Evolutionary conservation across 2,888 invertebrate species (phyloP).

Genomic region (Automeris io): DNA sequence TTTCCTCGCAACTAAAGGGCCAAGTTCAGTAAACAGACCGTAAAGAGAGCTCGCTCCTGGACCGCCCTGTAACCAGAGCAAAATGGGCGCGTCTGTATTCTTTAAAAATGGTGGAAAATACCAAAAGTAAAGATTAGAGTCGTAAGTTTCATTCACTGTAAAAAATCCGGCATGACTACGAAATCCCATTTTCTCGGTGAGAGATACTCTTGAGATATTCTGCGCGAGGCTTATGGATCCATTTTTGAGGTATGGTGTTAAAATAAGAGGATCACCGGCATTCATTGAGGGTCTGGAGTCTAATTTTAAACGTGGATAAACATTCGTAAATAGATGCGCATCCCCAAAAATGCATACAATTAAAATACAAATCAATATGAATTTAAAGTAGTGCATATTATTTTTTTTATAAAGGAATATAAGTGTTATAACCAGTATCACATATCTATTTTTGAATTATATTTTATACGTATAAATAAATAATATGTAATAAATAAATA

Average conservation of each 20-base stretch:
- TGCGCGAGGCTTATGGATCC: conserved; percentile 67
- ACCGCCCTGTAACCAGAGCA: conserved; percentile 78
- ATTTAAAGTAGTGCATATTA: background rate
- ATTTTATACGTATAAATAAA: too few species aligned
- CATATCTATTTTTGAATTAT: too few species aligned
- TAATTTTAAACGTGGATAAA: conserved; percentile 52
- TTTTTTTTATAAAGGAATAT: background rate
- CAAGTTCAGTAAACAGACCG: conserved; percentile 77
- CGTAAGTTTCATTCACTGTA: conserved; percentile 74
- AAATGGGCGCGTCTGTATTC: conserved; percentile 55
- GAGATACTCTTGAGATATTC: conserved; percentile 45
- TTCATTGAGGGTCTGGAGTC: conserved; percentile 23
- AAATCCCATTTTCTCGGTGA: conserved; percentile 53
- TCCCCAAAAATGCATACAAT: conserved; percentile 3
- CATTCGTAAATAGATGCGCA: conserved; percentile 34
- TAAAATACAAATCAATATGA: background rate
- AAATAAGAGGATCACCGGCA: conserved; percentile 66
- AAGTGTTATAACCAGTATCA: too few species aligned
- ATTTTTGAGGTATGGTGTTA: conserved; percentile 76
- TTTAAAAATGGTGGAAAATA: conserved; percentile 76
- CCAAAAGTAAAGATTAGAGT: conserved; percentile 81
- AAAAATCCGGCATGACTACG: conserved; percentile 79
- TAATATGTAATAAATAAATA: too few species aligned
- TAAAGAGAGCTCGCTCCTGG: conserved; percentile 75
- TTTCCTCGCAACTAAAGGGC: conserved; percentile 70